Percentiles rank a stretch among this genome's conserved stretches.
Evolutionary conservation across 2,888 invertebrate species (phyloP).

Genomic region (Eubasilissa splendida): DNA sequence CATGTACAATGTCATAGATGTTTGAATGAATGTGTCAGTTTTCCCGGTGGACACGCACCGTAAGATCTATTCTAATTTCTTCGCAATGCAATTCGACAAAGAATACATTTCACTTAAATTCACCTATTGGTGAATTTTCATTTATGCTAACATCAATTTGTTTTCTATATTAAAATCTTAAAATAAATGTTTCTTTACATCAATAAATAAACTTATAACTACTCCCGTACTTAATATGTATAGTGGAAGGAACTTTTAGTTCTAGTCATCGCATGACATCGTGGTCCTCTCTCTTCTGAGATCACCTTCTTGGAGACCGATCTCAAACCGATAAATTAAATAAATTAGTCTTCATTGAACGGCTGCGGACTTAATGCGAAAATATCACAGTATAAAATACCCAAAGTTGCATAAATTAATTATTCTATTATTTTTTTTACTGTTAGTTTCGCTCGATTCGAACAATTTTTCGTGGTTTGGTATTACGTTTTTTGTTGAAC

Average conservation of each 20-base stretch:
- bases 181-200: no score
- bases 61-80: no score
- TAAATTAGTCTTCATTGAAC: conserved; percentile 2
- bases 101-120: no score
- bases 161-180: no score
- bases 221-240: conserved; percentile 11
- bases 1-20: no score
- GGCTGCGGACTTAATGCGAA: conserved; percentile 19
- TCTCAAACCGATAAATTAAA: neutral
- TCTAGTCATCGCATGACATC: conserved; percentile 35
- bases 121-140: no score
- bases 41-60: no score
- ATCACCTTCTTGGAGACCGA: neutral
- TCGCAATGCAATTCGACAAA: no score
- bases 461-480: neutral
- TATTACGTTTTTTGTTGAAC: conserved; percentile 47
- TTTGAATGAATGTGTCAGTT: no score
- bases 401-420: conserved; percentile 61
- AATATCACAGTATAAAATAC: conserved; percentile 74
- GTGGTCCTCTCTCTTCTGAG: neutral
- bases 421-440: conserved; percentile 10
- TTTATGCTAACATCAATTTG: no score
- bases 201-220: no score
- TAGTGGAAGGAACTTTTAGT: conserved; percentile 42
- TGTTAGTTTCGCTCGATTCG: conserved; percentile 19